These are phyloP conservation scores for Eulithis testata DNA, from an alignment of 2,888 invertebrate genomes.

Conservation along the genomic window DNA sequence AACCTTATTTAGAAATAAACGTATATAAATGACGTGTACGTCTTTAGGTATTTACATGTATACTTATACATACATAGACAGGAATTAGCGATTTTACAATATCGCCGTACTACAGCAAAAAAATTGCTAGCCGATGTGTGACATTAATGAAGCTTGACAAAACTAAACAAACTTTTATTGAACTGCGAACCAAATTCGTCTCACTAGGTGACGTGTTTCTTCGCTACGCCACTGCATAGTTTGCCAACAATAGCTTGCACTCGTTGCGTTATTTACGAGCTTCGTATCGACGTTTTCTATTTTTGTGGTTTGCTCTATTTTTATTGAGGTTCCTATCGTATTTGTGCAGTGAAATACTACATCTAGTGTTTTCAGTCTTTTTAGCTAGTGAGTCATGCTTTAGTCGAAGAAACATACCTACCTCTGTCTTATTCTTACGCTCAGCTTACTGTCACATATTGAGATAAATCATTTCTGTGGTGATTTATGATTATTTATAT, in stretches of 20 bases:
- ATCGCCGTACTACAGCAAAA: background rate
- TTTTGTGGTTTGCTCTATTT: slow-evolving; percentile 26
- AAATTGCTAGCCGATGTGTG: no score
- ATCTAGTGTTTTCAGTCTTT: slow-evolving; percentile 18
- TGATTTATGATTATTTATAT: no score
- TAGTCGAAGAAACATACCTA: no score
- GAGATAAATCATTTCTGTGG: no score
- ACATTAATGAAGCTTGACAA: background rate
- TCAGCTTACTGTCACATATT: no score
- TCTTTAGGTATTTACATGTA: slow-evolving; percentile 10
- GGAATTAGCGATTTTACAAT: slow-evolving; percentile 9
- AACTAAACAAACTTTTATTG: background rate
- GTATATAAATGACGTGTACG: slow-evolving; percentile 16
- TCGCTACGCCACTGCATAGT: slow-evolving; percentile 11
- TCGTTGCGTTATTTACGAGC: slow-evolving; percentile 29
- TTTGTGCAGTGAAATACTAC: slow-evolving; percentile 16
- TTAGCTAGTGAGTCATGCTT: slow-evolving; percentile 6
- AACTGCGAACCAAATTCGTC: slow-evolving; percentile 8
- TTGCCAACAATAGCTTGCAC: slow-evolving; percentile 36
- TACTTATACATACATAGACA: background rate
- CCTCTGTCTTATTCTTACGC: no score
- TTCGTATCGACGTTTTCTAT: slow-evolving; percentile 21
- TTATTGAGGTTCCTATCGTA: slow-evolving; percentile 1
- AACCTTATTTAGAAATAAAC: slow-evolving; percentile 28
- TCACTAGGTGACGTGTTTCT: slow-evolving; percentile 11